Conservation (phyloP, 2,797 vertebrate genomes). For the Trichosurus vulpecula region DNA sequence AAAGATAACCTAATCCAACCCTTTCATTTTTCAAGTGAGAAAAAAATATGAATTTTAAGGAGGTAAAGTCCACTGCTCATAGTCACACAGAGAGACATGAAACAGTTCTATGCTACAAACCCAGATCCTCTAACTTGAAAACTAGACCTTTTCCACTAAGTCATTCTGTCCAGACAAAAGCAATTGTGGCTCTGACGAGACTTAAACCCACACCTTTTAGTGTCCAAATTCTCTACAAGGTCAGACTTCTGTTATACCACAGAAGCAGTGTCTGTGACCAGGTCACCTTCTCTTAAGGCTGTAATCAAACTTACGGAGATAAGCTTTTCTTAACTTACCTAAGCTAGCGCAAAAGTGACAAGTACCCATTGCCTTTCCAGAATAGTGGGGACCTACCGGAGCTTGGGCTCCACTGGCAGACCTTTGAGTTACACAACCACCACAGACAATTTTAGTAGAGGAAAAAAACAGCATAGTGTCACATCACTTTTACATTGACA, state of each 20-base stretch:
- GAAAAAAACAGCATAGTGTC: not conserved
- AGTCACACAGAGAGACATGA: not conserved
- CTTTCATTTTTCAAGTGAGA: not conserved
- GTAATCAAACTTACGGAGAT: not conserved
- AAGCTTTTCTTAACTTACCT: not conserved
- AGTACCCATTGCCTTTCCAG: not conserved
- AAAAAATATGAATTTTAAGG: not conserved
- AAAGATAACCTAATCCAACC: not conserved
- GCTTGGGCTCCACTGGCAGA: not conserved
- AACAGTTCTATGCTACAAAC: not conserved
- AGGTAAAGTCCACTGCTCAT: not conserved
- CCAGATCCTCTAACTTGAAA: not conserved
- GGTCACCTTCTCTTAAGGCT: not conserved
- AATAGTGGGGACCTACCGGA: not conserved
- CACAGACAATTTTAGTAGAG: not conserved
- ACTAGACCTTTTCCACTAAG: not conserved
- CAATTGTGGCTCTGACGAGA: not conserved
- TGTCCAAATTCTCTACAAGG: not conserved
- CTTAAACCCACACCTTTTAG: not conserved
- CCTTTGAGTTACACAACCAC: not conserved
- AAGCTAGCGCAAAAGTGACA: not conserved
- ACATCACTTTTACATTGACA: not conserved
- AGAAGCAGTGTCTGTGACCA: not conserved
- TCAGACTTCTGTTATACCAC: not conserved
- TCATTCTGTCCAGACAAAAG: not conserved